Evolutionary conservation across 2,797 vertebrate genomes (phyloP).

Genomic region (Hemibagrus guttatus): DNA sequence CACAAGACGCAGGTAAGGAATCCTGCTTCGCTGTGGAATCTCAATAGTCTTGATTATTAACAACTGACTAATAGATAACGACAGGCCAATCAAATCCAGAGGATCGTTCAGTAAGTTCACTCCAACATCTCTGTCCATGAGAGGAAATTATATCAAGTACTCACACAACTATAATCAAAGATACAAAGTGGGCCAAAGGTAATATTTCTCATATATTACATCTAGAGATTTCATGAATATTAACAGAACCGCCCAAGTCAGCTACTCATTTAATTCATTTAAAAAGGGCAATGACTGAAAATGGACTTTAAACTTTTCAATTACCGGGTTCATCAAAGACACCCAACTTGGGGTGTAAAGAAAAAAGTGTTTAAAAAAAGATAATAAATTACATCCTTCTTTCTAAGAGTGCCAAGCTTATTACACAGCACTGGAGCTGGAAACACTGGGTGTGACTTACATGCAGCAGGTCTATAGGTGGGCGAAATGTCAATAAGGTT

Average conservation of each 20-base stretch:
- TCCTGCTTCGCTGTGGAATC: constrained; percentile 19
- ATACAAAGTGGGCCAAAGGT: constrained; percentile 24
- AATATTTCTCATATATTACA: constrained; percentile 16
- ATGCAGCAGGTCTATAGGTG: no score
- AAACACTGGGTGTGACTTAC: background rate
- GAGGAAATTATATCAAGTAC: constrained; percentile 7
- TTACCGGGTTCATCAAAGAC: constrained; percentile 49
- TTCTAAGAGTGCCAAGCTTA: background rate
- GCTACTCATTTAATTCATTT: constrained; percentile 36
- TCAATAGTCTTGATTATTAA: constrained; percentile 21
- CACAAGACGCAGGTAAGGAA: constrained; percentile 41
- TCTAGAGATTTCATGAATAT: constrained; percentile 29
- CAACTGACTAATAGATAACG: constrained; percentile 35
- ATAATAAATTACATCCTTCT: background rate
- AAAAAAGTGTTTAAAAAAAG: background rate
- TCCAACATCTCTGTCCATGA: constrained; percentile 24
- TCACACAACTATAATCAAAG: background rate
- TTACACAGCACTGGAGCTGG: background rate
- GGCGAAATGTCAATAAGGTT: background rate
- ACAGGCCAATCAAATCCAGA: constrained; percentile 38
- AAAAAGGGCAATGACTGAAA: constrained; percentile 39
- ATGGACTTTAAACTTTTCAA: constrained; percentile 36
- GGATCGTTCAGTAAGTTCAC: constrained; percentile 16
- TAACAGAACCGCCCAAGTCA: constrained; percentile 20
- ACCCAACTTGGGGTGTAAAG: background rate